These are phyloP conservation scores for Megaceryle maxima DNA, from an alignment of 2,113 vertebrate genomes.

Conservation along the genomic window DNA sequence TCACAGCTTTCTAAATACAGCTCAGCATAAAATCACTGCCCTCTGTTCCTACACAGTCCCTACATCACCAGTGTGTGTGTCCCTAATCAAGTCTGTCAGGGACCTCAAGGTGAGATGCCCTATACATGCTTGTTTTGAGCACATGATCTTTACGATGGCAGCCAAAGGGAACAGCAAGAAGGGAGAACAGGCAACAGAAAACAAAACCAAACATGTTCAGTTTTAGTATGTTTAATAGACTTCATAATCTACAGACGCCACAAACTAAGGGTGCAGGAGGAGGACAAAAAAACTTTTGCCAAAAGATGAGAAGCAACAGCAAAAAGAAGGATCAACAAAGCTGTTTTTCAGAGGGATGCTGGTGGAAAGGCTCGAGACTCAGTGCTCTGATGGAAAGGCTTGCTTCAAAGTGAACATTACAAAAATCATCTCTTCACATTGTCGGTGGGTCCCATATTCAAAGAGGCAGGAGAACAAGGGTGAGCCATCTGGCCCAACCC, in stretches of 20 bases:
- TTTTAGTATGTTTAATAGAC: constrained; percentile 28
- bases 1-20: neutral
- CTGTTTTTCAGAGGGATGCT: neutral
- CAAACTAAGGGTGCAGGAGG: neutral
- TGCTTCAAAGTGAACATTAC: constrained; percentile 73
- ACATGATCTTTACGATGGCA: neutral
- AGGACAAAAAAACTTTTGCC: neutral
- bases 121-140: neutral
- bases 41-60: neutral
- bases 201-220: neutral
- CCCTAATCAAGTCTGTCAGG: neutral
- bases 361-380: neutral
- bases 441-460: constrained; percentile 69
- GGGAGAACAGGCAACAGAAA: neutral
- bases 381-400: constrained; percentile 43
- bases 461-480: constrained; percentile 86
- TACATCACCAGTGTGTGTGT: rapidly evolving
- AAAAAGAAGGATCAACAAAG: neutral
- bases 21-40: neutral
- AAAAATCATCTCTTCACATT: constrained; percentile 62
- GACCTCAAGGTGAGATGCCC: neutral
- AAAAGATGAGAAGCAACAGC: neutral
- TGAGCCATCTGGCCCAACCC: constrained; percentile 66
- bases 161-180: neutral
- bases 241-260: neutral